Base-by-base conservation (phyloP, 2,888 invertebrate genomes). In the Endomychus coccineus region DNA sequence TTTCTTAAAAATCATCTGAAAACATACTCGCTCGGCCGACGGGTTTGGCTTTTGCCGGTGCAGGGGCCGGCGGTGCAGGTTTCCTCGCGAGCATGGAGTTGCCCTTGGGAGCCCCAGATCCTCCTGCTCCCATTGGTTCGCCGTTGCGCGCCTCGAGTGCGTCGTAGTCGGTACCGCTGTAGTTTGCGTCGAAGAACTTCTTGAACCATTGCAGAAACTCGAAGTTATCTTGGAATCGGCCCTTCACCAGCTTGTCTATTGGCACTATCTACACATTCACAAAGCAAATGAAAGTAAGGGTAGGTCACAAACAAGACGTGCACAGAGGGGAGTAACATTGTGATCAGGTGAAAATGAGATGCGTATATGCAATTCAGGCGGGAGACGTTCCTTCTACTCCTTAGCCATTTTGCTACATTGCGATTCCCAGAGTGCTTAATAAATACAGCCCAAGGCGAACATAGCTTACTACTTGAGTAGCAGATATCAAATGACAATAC, bases 121-220 rank as follows among this genome's bases (percentile, higher is more conserved):
- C 79, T 52, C 83, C 85, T 60, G 78, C 78, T 53, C 89, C 90
- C 80, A 91, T 81, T 36, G 78, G 74, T 62, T 87, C 83, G 55
- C 90, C 89, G 58, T 83, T 86, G 54, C 96, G 78, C 60, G 85
- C 84, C 48, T 77, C 79, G 59, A 88, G 69, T 39, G 97, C 85
- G 71, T 95, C 90, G 70, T 97, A 97, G 49, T 91, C 90, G 61
- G 80, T 75, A 64, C 92, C 94, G 68, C 86, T 84, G 74, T 92
- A 95, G 77, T 98, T 98, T 58, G 95, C 95, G 72, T 97, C 96
- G 73, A 95, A 97, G 75, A 97, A 96, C 70, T 95, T 94, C 79
- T 97, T 96, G 79, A 97, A 97, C 96, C 96, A 97, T 75, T 97
- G 96, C 59, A 97, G 83, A 74, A 96, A 96, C 71, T 97, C 96